Evolutionary conservation across 2,113 vertebrate genomes (phyloP), one percentile per base, ranked within the genome.

Genomic region (Ciconia maguari): DNA sequence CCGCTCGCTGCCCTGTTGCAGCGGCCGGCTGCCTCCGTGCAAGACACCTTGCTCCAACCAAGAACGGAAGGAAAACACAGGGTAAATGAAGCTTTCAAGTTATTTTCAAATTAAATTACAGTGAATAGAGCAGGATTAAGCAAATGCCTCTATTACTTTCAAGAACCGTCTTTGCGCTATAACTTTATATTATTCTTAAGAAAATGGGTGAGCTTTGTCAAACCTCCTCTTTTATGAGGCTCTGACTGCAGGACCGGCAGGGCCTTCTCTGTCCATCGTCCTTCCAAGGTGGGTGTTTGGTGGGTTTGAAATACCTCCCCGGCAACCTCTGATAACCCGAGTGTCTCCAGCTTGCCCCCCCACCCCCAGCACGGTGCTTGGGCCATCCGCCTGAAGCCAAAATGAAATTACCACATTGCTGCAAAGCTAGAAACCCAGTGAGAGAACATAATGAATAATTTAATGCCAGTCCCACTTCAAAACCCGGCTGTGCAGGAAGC

Each of bases 41-140:
- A 16, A 36, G 19, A 46, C n/a, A n/a, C 20, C 32, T 26, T 17
- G 62, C 70, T 84, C 84, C 13, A 5, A n/a, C 52, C 54, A n/a
- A 77, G 82, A 38, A 58, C 32, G 7, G 0, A 57, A 42, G 1
- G 17, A 6, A 48, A 62, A 60, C 62, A 70, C 24, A 9, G 62
- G 57, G 54, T n/a, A 88, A 91, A 89, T 42, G 82, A 77, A 88
- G 79, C 58, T 13, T 51, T 38, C 36, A 91, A 87, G 84, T 77
- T 68, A 72, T 85, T 93, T 96, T 85, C 89, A 87, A 64, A 90
- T 93, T 65, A 96, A 96, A 94, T 92, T 88, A 92, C 93, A 84
- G 87, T 10, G 51, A 80, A 48, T 46, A 51, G 91, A 93, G 74
- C 89, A 70, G 9, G 44, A 36, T 51, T 84, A 87, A 80, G 71